Conservation (phyloP, 2,888 invertebrate genomes). For the Xiphydria camelus region DNA sequence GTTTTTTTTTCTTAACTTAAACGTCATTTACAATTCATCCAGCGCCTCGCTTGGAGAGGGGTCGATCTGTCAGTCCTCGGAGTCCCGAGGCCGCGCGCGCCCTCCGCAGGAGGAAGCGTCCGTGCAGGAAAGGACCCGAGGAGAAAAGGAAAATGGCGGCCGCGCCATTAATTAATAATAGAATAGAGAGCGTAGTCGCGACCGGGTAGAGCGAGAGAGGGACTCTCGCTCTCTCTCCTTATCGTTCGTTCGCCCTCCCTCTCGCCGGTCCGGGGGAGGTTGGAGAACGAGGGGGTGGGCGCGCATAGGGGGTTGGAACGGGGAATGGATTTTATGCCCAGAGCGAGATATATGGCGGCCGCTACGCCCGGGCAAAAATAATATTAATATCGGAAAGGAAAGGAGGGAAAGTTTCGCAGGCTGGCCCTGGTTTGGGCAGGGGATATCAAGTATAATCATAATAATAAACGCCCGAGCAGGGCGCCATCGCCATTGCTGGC, state of each 20-base stretch:
- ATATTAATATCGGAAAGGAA: conserved; percentile 58
- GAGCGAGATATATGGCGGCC: conserved; percentile 58
- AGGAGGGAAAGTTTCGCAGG: conserved; percentile 57
- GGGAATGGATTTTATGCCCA: conserved; percentile 57
- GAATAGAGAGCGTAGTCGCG: conserved; percentile 38
- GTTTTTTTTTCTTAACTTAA: not conserved
- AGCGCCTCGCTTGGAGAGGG: not conserved
- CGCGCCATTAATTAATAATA: conserved; percentile 55
- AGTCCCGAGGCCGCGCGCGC: conserved; percentile 5
- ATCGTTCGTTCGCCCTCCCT: no score
- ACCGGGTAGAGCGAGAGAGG: conserved; percentile 21
- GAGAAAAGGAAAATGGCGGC: conserved; percentile 46
- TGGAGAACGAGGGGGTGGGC: not conserved
- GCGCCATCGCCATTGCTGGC: conserved; percentile 52
- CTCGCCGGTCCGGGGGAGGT: conserved; percentile 28
- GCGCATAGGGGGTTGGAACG: conserved; percentile 41
- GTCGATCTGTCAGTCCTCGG: not conserved
- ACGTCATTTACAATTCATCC: not conserved
- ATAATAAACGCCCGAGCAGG: conserved; percentile 56
- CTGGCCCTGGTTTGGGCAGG: conserved; percentile 56
- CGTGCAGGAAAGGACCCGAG: not conserved
- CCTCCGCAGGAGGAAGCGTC: conserved; percentile 3
- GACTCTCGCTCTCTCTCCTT: no score
- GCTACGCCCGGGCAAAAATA: conserved; percentile 58
- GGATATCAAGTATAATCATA: conserved; percentile 57